Evolutionary conservation across 2,113 vertebrate genomes (phyloP), one percentile per base, ranked within the genome.

Genomic region (Salminus brasiliensis): DNA sequence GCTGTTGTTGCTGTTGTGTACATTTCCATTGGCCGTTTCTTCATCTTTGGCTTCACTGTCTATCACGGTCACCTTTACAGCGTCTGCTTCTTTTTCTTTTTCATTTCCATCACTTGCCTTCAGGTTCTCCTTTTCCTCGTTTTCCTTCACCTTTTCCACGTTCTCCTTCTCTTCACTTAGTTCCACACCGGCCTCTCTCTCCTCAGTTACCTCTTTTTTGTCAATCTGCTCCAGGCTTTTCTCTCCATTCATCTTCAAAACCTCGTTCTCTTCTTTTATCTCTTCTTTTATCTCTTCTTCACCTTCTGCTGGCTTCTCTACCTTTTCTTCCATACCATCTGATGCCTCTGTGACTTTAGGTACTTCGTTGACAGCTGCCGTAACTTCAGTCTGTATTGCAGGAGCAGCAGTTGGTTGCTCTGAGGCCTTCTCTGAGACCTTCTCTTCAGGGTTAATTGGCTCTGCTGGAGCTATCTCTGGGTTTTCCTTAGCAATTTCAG

Each of bases 1-100:
- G 41, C 55, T 57, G 18, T 49, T 49, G n/a, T n/a, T 41, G 39
- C 10, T 93, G 49, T 87, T 94, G 84, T 96, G 97, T 85, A 79
- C 70, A 82, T 92, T 93, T 68, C 77, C 82, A 66, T 90, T 90
- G 29, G 66, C 55, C 4, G 71, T 57, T 65, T 78, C 79, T 53
- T 30, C 78, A 9, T 9, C 75, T 11, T 36, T 1, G 10, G 43
- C 75, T 67, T 84, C 83, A 30, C 84, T 85, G 30, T 93, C 91
- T 81, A 89, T 91, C 62, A 86, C 34, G 0, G 85, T 92, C 83
- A 91, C 90, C 81, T 90, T 88, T 39, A 88, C 83, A 12, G 59
- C 47, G n/a, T 53, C 79, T 30, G 27, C 69, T 79, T 85, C 85
- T 6, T 53, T 76, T 30, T n/a, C 69, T 79, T 85, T 85, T 6